Base-by-base conservation (phyloP, 2,113 vertebrate species). In the Hassar affinis region DNA sequence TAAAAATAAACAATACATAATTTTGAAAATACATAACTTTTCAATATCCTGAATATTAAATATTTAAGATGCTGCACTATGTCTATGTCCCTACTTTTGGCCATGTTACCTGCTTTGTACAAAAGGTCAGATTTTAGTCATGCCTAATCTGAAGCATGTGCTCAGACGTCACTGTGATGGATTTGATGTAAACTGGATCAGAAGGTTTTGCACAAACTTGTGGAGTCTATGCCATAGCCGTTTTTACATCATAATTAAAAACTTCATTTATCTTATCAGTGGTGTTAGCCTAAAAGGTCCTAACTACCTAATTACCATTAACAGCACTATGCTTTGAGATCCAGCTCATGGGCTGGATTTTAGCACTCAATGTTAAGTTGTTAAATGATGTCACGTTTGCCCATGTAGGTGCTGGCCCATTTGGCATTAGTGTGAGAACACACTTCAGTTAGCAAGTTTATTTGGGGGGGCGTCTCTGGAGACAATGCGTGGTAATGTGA, bases 351-450 rank as follows among this genome's bases (percentile, higher is more conserved):
- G 76, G 27, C 68, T 80, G 42, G 38, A 79, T 74, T 64, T 84
- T 80, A 84, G 69, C 30, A 33, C 38, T 79, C 47, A 49, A 78
- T 78, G 51, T 81, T 56, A 75, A 72, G 83, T 81, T 75, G 72
- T 56, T 76, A 84, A 87, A 88, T 81, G 20, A 83, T 51, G 79
- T 83, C 78, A 68, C 69, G 76, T 86, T 86, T 80, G 64, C 80
- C 52, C 74, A 79, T 62, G 56, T 71, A 81, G 78, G 83, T 84
- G 78, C 81, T 66, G 47, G n/a, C 51, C 81, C 85, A 57, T 85
- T 85, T 88, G 84, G 72, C 86, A 85, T 52, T 20, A 35, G 78
- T 52, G 45, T 87, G 87, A 91, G 88, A 91, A 85, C 90, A 89
- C 87, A 80, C 81, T 90, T 90, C 85, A 76, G 69, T 69, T 68